Evolutionary conservation across 1,140 invertebrate genomes (phyloP), one percentile per base, ranked within the genome.

Genomic region (Lutraria rhynchaena): DNA sequence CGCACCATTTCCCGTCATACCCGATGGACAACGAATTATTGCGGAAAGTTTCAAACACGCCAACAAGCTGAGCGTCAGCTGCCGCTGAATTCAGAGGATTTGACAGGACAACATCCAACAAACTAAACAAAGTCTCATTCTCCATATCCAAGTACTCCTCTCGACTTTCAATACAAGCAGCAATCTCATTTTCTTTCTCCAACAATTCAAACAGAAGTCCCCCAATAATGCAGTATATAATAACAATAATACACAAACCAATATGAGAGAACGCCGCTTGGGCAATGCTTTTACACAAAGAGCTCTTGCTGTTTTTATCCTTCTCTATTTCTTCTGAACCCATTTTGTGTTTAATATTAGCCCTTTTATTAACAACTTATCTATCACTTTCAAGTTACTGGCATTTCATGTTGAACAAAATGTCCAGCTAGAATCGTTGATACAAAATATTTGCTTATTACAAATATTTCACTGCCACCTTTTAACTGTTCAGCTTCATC

Each of bases 181-280:
- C 53, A 29, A 87, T 57, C 82, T 95, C 89, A 94, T 94, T 87
- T 94, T 95, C 93, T 51, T 95, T 96, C 93, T 98, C 97, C 44
- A 98, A 96, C 19, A 96, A 95, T 44, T 98, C 93, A 90, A 99
- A 99, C 86, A 98, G 96, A 88, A 99, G 96, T 35, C 97, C 98
- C 11, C 98, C 98, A 69, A 96, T 95, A 55, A 98, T 95, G 19
- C 96, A 97, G 91, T 99, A 99, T 13, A 96, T 96, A 55, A 99
- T 95, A 49, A 99, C 96, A 41, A 99, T 94, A 67, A 95, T 95
- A 83, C 97, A 96, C 82, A 99, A 96, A 35, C 97, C 98, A 11
- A 99, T 95, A 93, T 98, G 98, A 89, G 96, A 98, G 93, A 98
- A 99, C 91, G 98, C 94, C 92, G 98, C 98, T 22, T 97, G 96